Evolutionary conservation across 2,797 vertebrate species (phyloP).

Genomic region (Babyrousa celebensis): DNA sequence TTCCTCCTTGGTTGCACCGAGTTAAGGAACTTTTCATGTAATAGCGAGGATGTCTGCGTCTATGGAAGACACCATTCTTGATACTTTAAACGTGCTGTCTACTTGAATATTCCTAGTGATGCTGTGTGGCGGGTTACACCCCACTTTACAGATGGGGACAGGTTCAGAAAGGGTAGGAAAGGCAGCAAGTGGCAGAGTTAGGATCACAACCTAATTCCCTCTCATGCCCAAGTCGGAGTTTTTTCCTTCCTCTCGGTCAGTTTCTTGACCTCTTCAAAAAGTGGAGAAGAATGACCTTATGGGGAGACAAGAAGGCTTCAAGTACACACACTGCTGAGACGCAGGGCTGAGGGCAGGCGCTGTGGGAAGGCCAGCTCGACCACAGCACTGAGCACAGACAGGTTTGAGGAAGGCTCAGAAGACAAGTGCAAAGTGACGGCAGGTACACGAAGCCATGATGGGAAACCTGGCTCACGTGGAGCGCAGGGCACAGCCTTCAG

Average conservation of each 20-base stretch:
- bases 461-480: not conserved
- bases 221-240: not conserved
- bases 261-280: constrained; percentile 58
- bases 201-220: not conserved
- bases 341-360: not conserved
- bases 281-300: not conserved
- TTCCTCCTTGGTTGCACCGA: not conserved
- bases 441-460: not conserved
- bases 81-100: not conserved
- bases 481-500: not conserved
- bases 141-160: not conserved
- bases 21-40: not conserved
- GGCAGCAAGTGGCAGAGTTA: not conserved
- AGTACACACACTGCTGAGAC: not conserved
- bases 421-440: not conserved
- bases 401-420: not conserved
- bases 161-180: not conserved
- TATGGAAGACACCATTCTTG: not conserved
- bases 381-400: not conserved
- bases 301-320: not conserved
- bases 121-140: not conserved
- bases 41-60: not conserved
- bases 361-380: not conserved
- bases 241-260: not conserved
- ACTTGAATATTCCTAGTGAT: not conserved